phyloP scores from a whole-genome alignment of 2,797 vertebrate species.

The Eulemur albifrons region DNA sequence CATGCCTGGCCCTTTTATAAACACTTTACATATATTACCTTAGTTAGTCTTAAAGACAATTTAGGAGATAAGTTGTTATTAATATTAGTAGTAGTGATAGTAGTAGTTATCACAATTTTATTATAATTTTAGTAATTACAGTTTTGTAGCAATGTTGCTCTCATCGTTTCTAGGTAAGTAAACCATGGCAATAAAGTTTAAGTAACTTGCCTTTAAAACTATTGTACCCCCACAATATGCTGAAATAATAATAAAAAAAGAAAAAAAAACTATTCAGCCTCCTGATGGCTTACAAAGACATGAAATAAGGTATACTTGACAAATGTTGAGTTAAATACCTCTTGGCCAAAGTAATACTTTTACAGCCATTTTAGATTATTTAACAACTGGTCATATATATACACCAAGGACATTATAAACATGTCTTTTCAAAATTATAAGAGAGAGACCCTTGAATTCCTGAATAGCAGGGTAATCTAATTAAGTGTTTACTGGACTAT shows the following conservation, averaged over 20 bases:
- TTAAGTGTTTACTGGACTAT: slow-evolving; percentile 32
- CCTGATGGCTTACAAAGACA: slow-evolving; percentile 21
- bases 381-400: neutral
- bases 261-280: neutral
- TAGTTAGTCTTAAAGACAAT: neutral
- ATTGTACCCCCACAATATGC: too few species aligned
- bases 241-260: too few species aligned
- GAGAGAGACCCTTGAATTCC: slow-evolving; percentile 4
- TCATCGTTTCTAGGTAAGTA: slow-evolving; percentile 21
- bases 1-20: neutral
- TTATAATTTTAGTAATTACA: neutral
- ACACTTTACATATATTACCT: neutral
- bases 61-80: neutral
- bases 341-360: neutral
- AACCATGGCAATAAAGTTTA: neutral
- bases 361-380: neutral
- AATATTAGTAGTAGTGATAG: neutral
- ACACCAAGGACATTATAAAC: neutral
- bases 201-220: slow-evolving; percentile 17
- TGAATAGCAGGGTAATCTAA: neutral
- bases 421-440: slow-evolving; percentile 38
- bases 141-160: neutral
- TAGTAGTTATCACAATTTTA: neutral
- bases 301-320: neutral
- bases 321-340: neutral